These are phyloP conservation scores for Andricus curvator DNA, from an alignment of 2,888 invertebrate species.

Conservation along the genomic window DNA sequence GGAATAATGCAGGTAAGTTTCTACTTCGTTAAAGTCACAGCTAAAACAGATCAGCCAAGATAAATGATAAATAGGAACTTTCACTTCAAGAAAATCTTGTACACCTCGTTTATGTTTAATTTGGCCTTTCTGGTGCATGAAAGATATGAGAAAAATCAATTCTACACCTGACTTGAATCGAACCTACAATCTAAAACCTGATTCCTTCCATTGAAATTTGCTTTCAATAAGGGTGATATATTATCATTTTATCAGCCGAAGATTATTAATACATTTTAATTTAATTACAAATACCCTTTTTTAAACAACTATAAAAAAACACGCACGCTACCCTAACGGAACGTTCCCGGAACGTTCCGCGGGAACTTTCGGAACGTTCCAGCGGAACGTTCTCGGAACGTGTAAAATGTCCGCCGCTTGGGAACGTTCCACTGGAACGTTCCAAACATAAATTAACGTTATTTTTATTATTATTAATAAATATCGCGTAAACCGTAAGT, in stretches of 20 bases:
- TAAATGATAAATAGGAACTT: constrained; percentile 13
- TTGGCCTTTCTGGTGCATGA: not conserved
- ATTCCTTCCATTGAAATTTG: not conserved
- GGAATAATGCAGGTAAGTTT: constrained; percentile 81
- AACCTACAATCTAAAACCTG: not conserved
- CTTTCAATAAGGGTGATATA: not conserved
- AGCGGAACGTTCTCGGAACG: no score
- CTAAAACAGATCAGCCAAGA: constrained; percentile 18
- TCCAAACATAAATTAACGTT: no score
- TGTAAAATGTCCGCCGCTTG: no score
- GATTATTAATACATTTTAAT: not conserved
- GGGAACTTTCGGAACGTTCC: no score
- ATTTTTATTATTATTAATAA: no score
- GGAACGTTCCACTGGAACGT: no score
- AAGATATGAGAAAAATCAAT: not conserved
- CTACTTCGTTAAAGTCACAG: not conserved
- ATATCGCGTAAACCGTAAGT: no score
- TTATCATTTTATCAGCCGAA: not conserved
- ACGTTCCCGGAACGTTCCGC: no score
- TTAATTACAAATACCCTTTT: not conserved
- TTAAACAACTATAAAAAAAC: not conserved
- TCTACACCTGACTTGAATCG: not conserved
- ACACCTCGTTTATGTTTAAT: not conserved
- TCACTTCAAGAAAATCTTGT: not conserved
- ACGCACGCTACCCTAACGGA: no score